A percentile compares a stretch with the other conserved stretches of the same genome.
These are phyloP conservation scores for Sebastes variabilis DNA, from an alignment of 2,797 vertebrate genomes.

Conservation along the genomic window DNA sequence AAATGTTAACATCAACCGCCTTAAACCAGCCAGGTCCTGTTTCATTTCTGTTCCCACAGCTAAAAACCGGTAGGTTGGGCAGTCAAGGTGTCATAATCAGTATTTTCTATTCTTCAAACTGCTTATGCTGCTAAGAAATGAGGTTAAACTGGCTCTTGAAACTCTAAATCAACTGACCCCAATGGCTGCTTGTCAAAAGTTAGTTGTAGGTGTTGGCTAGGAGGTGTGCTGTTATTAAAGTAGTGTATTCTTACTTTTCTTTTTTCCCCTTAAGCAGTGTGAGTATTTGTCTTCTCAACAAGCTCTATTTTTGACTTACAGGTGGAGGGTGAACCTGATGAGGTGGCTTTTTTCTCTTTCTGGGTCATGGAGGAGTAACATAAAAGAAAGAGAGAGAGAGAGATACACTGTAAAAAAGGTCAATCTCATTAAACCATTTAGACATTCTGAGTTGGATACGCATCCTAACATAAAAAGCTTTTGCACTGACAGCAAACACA, in stretches of 20 bases:
- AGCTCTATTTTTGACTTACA: constrained; percentile 59
- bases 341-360: constrained; percentile 63
- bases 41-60: neutral
- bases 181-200: constrained; percentile 8
- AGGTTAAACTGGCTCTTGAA: constrained; percentile 18
- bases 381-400: constrained; percentile 11
- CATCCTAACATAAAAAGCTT: neutral
- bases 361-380: constrained; percentile 50
- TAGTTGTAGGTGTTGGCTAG: neutral
- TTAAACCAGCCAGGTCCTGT: neutral
- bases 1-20: neutral
- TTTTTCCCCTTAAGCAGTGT: neutral
- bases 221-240: neutral
- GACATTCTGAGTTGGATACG: neutral
- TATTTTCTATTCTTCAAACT: neutral
- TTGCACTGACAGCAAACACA: neutral
- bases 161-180: constrained; percentile 26
- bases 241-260: constrained; percentile 2
- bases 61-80: neutral
- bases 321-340: constrained; percentile 56
- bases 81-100: neutral
- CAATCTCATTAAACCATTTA: constrained; percentile 26
- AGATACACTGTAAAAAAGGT: constrained; percentile 26
- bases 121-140: constrained; percentile 4
- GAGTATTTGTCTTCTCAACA: constrained; percentile 51